Conservation (phyloP, 1,140 invertebrate genomes). For the Bathynomus jamesi region DNA sequence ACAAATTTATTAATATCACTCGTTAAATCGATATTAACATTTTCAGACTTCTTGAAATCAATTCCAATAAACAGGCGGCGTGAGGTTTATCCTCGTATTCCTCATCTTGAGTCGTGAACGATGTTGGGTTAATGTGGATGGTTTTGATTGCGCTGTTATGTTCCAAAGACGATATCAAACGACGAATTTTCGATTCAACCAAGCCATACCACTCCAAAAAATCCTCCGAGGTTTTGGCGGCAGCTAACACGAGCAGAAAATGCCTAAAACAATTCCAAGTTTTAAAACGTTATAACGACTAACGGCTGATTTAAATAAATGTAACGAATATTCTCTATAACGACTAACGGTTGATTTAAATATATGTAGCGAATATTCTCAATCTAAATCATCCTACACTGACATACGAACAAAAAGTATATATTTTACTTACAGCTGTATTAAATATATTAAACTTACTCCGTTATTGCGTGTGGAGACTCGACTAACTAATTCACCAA, state of each 20-base stretch:
- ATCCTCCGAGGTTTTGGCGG: slow-evolving; percentile 66
- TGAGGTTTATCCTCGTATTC: slow-evolving; percentile 41
- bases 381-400: too few relatives aligned
- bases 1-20: slow-evolving; percentile 84
- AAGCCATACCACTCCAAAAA: slow-evolving; percentile 93
- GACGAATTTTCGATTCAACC: slow-evolving; percentile 91
- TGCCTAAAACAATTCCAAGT: slow-evolving; percentile 58
- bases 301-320: too few relatives aligned
- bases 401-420: too few relatives aligned
- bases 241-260: slow-evolving; percentile 84
- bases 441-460: too few relatives aligned
- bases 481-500: too few relatives aligned
- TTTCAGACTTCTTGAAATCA: slow-evolving; percentile 75
- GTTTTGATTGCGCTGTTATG: slow-evolving; percentile 80
- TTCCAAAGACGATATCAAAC: slow-evolving; percentile 85
- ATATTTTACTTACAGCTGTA: too few relatives aligned
- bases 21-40: slow-evolving; percentile 85
- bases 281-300: too few relatives aligned
- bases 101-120: slow-evolving; percentile 51
- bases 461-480: too few relatives aligned
- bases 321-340: too few relatives aligned
- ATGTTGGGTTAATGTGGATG: slow-evolving; percentile 91
- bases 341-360: too few relatives aligned
- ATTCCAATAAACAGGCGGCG: slow-evolving; percentile 87
- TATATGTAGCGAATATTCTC: too few relatives aligned